Evolutionary conservation across 37 sponge, comb jelly and placozoan species (phyloP), one percentile per base, ranked within the genome.

Genomic region (Halichondria panicea): DNA sequence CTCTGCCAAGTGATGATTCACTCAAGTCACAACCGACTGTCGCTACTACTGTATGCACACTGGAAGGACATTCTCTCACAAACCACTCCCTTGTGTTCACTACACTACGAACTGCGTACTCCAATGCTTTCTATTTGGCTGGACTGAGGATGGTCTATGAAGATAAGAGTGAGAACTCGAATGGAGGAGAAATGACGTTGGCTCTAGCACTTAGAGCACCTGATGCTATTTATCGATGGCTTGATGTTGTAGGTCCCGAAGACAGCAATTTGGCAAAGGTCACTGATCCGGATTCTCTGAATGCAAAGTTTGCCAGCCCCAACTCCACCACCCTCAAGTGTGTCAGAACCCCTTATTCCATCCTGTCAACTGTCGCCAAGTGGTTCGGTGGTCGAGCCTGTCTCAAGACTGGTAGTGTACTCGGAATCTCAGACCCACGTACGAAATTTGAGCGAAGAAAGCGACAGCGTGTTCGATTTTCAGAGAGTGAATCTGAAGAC

Each of bases 301-400:
- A 24, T 57, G 89, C 85, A 27, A 42, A 24, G 68, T 87, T 60
- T 70, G 80, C 89, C n/a, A 30, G 27, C 24, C 43, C 58, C 0
- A 44, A 6, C 6, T 25, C 24, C 0, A 5, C 12, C 58, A 42
- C 50, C 0, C 43, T 78, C 13, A 38, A 61, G 15, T 82, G 63
- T 31, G 58, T 74, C 36, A 72, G 63, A 18, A 86, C 66, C 53
- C 74, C 72, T 6, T 78, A 75, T 33, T 25, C 68, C 15, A 72
- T 69, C 12, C 1, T 46, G 8, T 54, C 77, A 40, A 64, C 78
- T 18, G 46, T 82, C 0, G 87, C 87, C 22, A 77, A 78, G 36
- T 85, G 87, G 83, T 91, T 91, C 78, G 91, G 91, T 41, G 91
- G 91, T 0, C 60, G 91, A 7, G 82, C 72, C 43, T 85, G 87